phyloP scores from a whole-genome alignment of 2,113 vertebrate genomes.

The Xenopus tropicalis region UCB_Xtro_10.0 CM004444.2:97283501-97284000 shows the following conservation, averaged over 20 bases:
- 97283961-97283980: constrained; percentile 32
- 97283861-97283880: constrained; percentile 33
- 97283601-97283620: background rate
- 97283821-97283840: constrained; percentile 11
- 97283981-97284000: constrained; percentile 13
- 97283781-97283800: constrained; percentile 37
- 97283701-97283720: background rate
- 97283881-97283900: background rate
- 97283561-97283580: too few species aligned
- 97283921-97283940: background rate
- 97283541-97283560: too few species aligned
- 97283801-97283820: constrained; percentile 28
- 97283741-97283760: constrained; percentile 31
- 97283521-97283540: too few species aligned
- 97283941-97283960: constrained; percentile 34
- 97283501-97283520: too few species aligned
- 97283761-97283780: constrained; percentile 23
- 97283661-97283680: background rate
- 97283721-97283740: background rate
- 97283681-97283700: constrained; percentile 31
- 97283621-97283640: background rate
- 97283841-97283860: constrained; percentile 39
- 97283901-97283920: constrained; percentile 3
- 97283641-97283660: background rate
- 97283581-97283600: too few species aligned